These are phyloP conservation scores for Pelobates cultripes DNA, from an alignment of 2,797 vertebrate species.

Conservation along the genomic window DNA sequence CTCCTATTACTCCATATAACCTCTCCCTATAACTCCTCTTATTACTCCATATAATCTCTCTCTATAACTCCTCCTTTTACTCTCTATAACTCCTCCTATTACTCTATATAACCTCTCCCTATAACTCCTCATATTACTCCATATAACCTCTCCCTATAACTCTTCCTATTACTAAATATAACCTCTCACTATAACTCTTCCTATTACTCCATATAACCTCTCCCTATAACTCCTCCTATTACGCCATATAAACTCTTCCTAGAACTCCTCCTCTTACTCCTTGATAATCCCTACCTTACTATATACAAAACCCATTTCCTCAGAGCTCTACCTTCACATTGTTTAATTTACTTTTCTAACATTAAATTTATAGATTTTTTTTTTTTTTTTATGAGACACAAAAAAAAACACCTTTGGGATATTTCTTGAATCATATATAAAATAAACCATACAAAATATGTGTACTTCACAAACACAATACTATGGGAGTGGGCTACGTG, in stretches of 20 bases:
- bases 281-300: background rate
- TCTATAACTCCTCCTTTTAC: background rate
- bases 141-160: background rate
- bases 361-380: background rate
- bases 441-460: background rate
- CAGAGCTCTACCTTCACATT: slow-evolving; percentile 1
- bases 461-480: background rate
- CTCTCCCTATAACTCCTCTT: background rate
- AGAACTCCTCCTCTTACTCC: background rate
- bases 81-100: background rate
- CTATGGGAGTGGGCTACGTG: background rate
- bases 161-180: background rate
- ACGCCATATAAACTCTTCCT: slow-evolving; percentile 9
- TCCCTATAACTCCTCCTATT: background rate
- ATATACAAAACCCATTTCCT: background rate
- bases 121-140: background rate
- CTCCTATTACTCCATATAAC: slow-evolving; percentile 2
- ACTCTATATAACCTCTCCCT: background rate
- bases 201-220: background rate
- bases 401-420: no score
- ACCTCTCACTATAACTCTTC: background rate
- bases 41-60: background rate
- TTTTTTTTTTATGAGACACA: background rate
- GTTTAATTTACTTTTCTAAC: background rate
- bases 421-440: background rate